phyloP scores from a whole-genome alignment of 2,888 invertebrate species.

The Serripes groenlandicus region DNA sequence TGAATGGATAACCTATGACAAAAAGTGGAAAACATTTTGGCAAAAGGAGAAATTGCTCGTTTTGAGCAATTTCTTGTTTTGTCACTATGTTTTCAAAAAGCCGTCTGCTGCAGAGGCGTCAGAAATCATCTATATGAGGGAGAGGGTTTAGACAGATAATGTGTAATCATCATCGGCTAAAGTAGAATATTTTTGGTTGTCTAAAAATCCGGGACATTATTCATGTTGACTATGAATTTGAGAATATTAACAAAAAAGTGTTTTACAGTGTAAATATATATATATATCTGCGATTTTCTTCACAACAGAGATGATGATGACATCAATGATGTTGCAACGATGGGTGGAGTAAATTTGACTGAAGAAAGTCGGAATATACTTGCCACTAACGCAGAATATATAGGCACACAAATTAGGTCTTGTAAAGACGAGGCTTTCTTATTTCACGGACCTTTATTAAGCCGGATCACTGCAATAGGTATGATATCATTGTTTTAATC shows the following conservation, averaged over 20 bases:
- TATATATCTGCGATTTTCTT: too few relatives aligned
- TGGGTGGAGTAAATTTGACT: constrained; percentile 99
- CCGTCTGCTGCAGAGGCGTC: too few relatives aligned
- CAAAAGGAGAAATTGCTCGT: neutral
- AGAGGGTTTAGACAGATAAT: neutral
- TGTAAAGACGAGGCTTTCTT: constrained; percentile 97
- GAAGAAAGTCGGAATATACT: constrained; percentile 98
- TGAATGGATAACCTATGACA: too few relatives aligned
- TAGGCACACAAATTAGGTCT: constrained; percentile 95
- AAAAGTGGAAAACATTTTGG: too few relatives aligned
- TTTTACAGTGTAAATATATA: too few relatives aligned
- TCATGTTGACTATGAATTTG: neutral
- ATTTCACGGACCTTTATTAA: constrained; percentile 90
- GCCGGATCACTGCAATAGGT: constrained; percentile 92
- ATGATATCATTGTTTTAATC: too few relatives aligned
- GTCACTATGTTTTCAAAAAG: neutral
- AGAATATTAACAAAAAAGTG: neutral
- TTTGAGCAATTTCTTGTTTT: neutral
- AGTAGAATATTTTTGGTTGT: neutral
- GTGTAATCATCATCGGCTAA: neutral
- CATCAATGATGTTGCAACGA: constrained; percentile 99
- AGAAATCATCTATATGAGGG: neutral
- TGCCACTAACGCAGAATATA: constrained; percentile 93
- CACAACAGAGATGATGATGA: constrained; percentile 93
- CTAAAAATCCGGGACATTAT: neutral